Percentiles rank a stretch among this genome's conserved stretches.
phyloP scores from a whole-genome alignment of 2,888 invertebrate genomes.

The Clanis bilineata region DNA sequence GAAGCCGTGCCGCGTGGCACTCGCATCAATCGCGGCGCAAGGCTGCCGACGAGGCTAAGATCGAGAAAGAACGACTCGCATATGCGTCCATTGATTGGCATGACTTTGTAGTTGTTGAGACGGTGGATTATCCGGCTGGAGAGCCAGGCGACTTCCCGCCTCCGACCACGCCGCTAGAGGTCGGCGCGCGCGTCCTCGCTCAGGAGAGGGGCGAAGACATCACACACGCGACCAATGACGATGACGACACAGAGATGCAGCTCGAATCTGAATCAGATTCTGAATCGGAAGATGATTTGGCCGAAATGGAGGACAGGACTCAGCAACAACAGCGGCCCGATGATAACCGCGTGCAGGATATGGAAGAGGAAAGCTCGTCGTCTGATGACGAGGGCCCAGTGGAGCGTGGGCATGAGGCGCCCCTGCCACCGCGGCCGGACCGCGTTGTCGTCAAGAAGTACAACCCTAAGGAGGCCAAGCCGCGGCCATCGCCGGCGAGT shows the following conservation, averaged over 20 bases:
- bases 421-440: slow-evolving; percentile 93
- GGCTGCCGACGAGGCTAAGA: slow-evolving; percentile 96
- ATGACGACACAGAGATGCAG: slow-evolving; percentile 94
- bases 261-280: slow-evolving; percentile 91
- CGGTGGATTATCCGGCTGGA: slow-evolving; percentile 98
- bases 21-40: slow-evolving; percentile 96
- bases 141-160: slow-evolving; percentile 98
- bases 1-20: slow-evolving; percentile 98
- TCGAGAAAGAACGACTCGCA: slow-evolving; percentile 96
- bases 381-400: slow-evolving; percentile 73
- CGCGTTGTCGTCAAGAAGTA: slow-evolving; percentile 98
- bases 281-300: slow-evolving; percentile 74
- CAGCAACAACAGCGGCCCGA: slow-evolving; percentile 68
- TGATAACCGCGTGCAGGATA: slow-evolving; percentile 88
- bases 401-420: slow-evolving; percentile 81
- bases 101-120: slow-evolving; percentile 99
- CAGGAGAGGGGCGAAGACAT: slow-evolving; percentile 89
- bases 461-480: slow-evolving; percentile 89
- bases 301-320: slow-evolving; percentile 85
- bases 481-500: slow-evolving; percentile 81
- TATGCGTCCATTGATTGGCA: slow-evolving; percentile 99
- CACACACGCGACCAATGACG: slow-evolving; percentile 57
- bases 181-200: slow-evolving; percentile 95
- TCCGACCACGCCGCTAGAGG: slow-evolving; percentile 98
- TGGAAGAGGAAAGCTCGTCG: slow-evolving; percentile 92